phyloP scores from a whole-genome alignment of 2,888 invertebrate genomes.

The Andrena flavipes region DNA sequence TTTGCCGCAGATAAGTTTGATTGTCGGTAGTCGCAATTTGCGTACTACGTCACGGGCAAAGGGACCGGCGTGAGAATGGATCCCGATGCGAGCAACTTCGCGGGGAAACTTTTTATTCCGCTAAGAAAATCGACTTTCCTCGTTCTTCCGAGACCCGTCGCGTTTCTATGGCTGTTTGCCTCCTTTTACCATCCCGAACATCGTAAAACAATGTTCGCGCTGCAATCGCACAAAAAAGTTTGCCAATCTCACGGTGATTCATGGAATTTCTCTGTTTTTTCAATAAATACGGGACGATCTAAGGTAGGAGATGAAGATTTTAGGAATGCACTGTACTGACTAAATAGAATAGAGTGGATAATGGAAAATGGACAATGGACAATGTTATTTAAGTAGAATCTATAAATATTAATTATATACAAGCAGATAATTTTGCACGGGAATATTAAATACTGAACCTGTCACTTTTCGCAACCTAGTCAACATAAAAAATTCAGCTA shows the following conservation, averaged over 20 bases:
- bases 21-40: slow-evolving; percentile 62
- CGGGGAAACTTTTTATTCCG: slow-evolving; percentile 48
- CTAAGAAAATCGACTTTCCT: slow-evolving; percentile 39
- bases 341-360: not conserved
- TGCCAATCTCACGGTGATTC: slow-evolving; percentile 8
- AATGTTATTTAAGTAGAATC: too few relatives aligned
- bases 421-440: not conserved
- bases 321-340: not conserved
- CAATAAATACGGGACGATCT: not conserved
- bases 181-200: slow-evolving; percentile 19
- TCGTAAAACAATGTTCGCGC: slow-evolving; percentile 53
- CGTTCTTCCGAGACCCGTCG: not conserved
- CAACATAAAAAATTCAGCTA: not conserved
- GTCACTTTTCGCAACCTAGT: not conserved
- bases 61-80: slow-evolving; percentile 36
- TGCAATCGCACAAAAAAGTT: slow-evolving; percentile 20
- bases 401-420: slow-evolving; percentile 21
- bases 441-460: slow-evolving; percentile 6
- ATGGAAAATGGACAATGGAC: too few relatives aligned
- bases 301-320: not conserved
- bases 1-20: slow-evolving; percentile 57
- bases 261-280: slow-evolving; percentile 8
- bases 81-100: slow-evolving; percentile 17
- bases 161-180: slow-evolving; percentile 20
- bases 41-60: slow-evolving; percentile 29